These are phyloP conservation scores for Chironomus tentans DNA, from an alignment of 2,888 invertebrate genomes.

Conservation along the genomic window DNA sequence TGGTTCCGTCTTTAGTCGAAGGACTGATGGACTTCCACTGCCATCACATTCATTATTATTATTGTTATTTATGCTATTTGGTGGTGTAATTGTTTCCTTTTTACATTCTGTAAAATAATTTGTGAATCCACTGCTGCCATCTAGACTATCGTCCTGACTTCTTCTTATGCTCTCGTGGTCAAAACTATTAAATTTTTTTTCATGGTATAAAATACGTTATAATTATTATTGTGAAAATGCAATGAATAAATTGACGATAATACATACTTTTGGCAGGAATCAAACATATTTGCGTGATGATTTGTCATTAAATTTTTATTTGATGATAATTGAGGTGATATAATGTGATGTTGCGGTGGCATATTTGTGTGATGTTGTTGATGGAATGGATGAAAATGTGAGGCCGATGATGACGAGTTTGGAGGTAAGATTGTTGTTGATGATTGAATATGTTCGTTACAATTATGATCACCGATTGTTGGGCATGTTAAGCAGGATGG, in stretches of 20 bases:
- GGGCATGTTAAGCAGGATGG: slow-evolving; percentile 42
- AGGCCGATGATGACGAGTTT: not conserved
- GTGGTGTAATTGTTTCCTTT: slow-evolving; percentile 17
- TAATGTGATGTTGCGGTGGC: not conserved
- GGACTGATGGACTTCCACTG: slow-evolving; percentile 24
- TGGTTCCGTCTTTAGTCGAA: slow-evolving; percentile 42
- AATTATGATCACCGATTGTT: slow-evolving; percentile 1
- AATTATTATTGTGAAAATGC: not conserved
- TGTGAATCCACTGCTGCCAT: slow-evolving; percentile 30
- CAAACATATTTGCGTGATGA: slow-evolving; percentile 17
- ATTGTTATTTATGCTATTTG: not conserved
- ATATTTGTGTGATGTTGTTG: not conserved
- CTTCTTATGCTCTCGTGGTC: slow-evolving; percentile 16
- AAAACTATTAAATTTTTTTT: not conserved
- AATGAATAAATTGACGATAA: not conserved
- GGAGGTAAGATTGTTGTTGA: not conserved
- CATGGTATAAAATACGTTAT: not conserved
- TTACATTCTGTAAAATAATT: slow-evolving; percentile 15
- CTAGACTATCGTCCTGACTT: slow-evolving; percentile 35
- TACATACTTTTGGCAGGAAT: slow-evolving; percentile 23
- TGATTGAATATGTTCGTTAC: not conserved
- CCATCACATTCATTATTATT: not conserved
- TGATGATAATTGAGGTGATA: not conserved
- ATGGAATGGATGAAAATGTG: slow-evolving; percentile 14
- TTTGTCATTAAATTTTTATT: slow-evolving; percentile 15